A percentile compares a stretch with the other conserved stretches of the same genome.
Conservation (phyloP, 2,113 vertebrate genomes). For the Probosciger aterrimus region DNA sequence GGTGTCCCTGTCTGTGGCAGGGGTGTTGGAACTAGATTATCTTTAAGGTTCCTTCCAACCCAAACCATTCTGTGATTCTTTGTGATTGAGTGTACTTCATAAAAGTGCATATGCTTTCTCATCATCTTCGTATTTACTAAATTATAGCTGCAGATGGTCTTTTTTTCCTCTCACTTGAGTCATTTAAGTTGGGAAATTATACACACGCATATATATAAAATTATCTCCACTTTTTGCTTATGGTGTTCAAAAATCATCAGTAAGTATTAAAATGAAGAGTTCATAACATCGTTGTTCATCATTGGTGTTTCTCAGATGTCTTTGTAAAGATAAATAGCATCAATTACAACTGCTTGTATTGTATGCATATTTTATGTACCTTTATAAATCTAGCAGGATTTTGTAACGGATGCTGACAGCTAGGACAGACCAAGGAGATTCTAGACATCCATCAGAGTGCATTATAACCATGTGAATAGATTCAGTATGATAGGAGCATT, state of each 20-base stretch:
- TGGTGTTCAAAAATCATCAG: neutral
- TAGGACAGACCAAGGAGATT: conserved; percentile 49
- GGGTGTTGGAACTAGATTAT: neutral
- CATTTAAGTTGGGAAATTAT: neutral
- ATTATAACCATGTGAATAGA: conserved; percentile 35
- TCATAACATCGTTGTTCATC: neutral
- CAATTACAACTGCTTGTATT: neutral
- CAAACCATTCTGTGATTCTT: neutral
- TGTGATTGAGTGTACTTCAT: neutral
- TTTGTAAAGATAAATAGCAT: neutral
- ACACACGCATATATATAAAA: too few species aligned
- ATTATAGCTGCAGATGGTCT: neutral
- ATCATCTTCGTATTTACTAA: neutral
- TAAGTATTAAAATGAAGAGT: neutral
- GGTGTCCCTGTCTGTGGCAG: neutral
- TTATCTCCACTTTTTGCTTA: neutral
- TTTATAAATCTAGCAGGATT: neutral
- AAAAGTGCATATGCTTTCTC: neutral
- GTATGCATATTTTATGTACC: neutral
- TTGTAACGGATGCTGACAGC: conserved; percentile 10
- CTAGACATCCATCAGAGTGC: conserved; percentile 31
- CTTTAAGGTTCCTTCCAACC: neutral
- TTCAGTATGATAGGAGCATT: conserved; percentile 35
- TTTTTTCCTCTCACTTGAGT: neutral
- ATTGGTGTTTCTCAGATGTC: neutral